A percentile compares a stretch with the other conserved stretches of the same genome.
Conservation (phyloP, 2,888 invertebrate species). For the Oligia latruncula region DNA sequence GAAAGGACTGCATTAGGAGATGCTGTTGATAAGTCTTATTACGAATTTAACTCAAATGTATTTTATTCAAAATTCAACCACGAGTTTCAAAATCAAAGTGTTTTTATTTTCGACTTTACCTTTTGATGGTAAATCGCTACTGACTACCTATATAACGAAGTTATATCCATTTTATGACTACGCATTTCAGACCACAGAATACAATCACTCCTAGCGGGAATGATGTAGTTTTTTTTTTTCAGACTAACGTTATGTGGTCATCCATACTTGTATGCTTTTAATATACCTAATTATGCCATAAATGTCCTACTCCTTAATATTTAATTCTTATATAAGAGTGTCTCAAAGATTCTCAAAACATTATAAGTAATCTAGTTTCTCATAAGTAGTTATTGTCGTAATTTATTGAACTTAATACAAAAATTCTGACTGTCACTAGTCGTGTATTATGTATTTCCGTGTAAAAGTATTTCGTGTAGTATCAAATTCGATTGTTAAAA, state of each 20-base stretch:
- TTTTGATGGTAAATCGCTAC: conserved; percentile 4
- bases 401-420: conserved; percentile 70
- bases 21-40: background rate
- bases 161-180: conserved; percentile 3
- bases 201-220: background rate
- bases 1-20: background rate
- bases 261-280: conserved; percentile 27
- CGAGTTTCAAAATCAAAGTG: background rate
- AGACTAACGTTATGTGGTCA: background rate
- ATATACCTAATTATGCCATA: conserved; percentile 29
- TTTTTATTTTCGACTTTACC: background rate
- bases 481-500: conserved; percentile 29
- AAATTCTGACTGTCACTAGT: conserved; percentile 74
- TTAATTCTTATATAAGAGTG: conserved; percentile 62
- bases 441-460: conserved; percentile 60
- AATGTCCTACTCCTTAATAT: conserved; percentile 48
- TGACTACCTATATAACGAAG: background rate
- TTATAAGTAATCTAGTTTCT: conserved; percentile 42
- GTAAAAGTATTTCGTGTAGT: conserved; percentile 25
- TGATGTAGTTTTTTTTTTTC: background rate
- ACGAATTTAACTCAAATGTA: background rate
- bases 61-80: conserved; percentile 10
- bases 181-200: conserved; percentile 1
- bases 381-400: conserved; percentile 64
- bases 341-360: conserved; percentile 68